Conservation (phyloP, 2,888 invertebrate species). For the Sepiola atlantica region DNA sequence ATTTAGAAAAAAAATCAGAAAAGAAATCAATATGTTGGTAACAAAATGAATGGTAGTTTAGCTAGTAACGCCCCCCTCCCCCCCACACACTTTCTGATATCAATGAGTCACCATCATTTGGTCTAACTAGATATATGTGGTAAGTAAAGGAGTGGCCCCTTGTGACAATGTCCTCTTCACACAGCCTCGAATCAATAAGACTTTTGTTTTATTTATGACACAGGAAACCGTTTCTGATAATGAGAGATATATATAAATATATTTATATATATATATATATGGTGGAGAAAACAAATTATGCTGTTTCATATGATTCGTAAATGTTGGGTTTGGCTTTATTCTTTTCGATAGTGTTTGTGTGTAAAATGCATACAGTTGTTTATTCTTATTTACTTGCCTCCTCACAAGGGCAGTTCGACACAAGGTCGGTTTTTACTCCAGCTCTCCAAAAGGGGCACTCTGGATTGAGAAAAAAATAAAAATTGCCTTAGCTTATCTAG, state of each 20-base stretch:
- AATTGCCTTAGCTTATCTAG: too few species aligned
- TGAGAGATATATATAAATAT: not conserved
- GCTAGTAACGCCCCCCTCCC: not conserved
- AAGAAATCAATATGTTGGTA: not conserved
- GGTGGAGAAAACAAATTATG: not conserved
- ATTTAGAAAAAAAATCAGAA: not conserved
- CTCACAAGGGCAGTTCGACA: too few species aligned
- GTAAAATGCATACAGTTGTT: too few species aligned
- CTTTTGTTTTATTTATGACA: not conserved
- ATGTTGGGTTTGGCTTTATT: not conserved
- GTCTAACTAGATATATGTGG: not conserved
- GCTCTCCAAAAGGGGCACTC: too few species aligned
- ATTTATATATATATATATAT: too few species aligned
- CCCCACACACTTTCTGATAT: not conserved
- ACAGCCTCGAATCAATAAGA: not conserved
- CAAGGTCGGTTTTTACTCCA: too few species aligned
- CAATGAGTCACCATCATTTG: conserved; percentile 9
- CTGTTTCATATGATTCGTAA: not conserved
- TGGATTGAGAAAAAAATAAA: too few species aligned
- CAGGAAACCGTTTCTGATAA: not conserved
- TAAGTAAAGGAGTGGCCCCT: not conserved
- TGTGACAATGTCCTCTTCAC: not conserved
- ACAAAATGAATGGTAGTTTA: not conserved
- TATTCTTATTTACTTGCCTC: too few species aligned
- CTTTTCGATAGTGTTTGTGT: too few species aligned